Evolutionary conservation across 2,888 invertebrate genomes (phyloP).

Genomic region (Dasypogon diadema): DNA sequence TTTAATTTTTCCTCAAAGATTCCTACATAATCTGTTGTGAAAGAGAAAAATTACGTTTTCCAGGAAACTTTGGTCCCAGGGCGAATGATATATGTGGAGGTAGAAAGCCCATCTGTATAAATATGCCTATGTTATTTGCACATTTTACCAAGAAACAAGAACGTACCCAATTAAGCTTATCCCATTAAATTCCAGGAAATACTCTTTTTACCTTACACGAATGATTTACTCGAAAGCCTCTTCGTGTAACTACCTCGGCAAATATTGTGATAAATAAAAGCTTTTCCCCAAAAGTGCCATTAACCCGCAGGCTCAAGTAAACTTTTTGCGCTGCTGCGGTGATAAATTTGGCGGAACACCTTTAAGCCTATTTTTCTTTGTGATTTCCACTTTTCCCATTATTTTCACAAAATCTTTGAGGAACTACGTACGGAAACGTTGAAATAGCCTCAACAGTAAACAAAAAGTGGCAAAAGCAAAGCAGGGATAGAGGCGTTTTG

Average conservation of each 20-base stretch:
- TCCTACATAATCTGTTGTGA: too few species aligned
- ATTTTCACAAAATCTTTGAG: slow-evolving; percentile 31
- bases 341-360: slow-evolving; percentile 42
- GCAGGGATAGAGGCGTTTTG: not conserved
- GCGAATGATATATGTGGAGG: too few species aligned
- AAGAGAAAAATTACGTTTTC: too few species aligned
- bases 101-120: too few species aligned
- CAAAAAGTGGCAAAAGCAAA: slow-evolving; percentile 26
- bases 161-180: slow-evolving; percentile 32
- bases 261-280: slow-evolving; percentile 42
- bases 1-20: too few species aligned
- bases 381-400: slow-evolving; percentile 39
- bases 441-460: slow-evolving; percentile 31
- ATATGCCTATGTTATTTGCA: too few species aligned
- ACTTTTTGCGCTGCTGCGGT: slow-evolving; percentile 5
- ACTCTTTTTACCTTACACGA: slow-evolving; percentile 10
- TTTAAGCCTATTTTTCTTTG: slow-evolving; percentile 44
- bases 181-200: slow-evolving; percentile 31
- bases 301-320: slow-evolving; percentile 13
- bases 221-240: slow-evolving; percentile 31
- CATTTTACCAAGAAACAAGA: slow-evolving; percentile 4
- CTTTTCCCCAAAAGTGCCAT: slow-evolving; percentile 30
- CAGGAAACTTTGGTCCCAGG: too few species aligned
- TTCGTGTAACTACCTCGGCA: slow-evolving; percentile 27
- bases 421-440: not conserved